phyloP scores from a whole-genome alignment of 2,888 invertebrate species.

The Calameuta idolon region DNA sequence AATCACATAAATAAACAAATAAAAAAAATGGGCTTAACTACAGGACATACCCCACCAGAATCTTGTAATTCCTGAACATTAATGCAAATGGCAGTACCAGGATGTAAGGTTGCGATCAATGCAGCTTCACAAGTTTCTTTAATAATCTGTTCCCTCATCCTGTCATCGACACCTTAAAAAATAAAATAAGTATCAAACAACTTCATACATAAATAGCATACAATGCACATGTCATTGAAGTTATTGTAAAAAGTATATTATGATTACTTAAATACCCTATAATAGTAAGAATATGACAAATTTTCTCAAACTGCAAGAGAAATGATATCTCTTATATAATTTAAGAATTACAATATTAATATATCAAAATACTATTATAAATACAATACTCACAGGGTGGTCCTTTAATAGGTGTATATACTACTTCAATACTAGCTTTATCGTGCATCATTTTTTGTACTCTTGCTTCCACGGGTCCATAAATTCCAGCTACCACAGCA shows the following conservation, averaged over 20 bases:
- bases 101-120: conserved; percentile 79
- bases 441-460: conserved; percentile 81
- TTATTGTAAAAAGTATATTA: conserved; percentile 4
- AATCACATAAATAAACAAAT: conserved; percentile 32
- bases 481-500: conserved; percentile 80
- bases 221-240: background rate
- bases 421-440: conserved; percentile 82
- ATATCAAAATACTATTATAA: conserved; percentile 8
- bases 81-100: conserved; percentile 82
- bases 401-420: conserved; percentile 82
- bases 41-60: conserved; percentile 78
- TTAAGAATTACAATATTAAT: conserved; percentile 9
- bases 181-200: conserved; percentile 16
- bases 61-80: conserved; percentile 90
- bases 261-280: conserved; percentile 1
- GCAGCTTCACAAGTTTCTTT: conserved; percentile 82
- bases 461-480: conserved; percentile 87
- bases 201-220: background rate
- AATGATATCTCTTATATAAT: conserved; percentile 16
- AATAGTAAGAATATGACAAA: background rate
- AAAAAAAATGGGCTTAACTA: conserved; percentile 8
- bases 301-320: conserved; percentile 23
- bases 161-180: conserved; percentile 73
- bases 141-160: conserved; percentile 80
- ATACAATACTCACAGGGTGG: conserved; percentile 70